phyloP scores from a whole-genome alignment of 1,140 invertebrate genomes.

The Atta texana region DNA sequence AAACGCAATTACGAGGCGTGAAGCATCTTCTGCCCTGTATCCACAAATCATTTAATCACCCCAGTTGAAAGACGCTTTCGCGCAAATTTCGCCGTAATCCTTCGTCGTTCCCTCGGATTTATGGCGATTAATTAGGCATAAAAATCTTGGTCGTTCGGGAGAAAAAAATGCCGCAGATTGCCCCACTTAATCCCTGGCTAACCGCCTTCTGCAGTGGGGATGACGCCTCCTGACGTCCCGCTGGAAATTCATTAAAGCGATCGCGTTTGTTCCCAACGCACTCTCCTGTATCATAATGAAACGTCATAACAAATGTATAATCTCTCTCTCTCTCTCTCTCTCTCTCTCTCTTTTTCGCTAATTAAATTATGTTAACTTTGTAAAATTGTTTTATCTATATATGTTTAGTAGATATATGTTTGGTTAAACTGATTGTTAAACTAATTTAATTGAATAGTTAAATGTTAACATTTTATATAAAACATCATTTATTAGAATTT shows the following conservation, averaged over 20 bases:
- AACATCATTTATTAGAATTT: neutral
- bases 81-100: conserved; percentile 79
- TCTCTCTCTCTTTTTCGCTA: neutral
- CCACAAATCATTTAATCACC: conserved; percentile 76
- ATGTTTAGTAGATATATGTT: neutral
- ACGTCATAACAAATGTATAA: conserved; percentile 81
- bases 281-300: conserved; percentile 79
- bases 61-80: conserved; percentile 72
- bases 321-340: neutral
- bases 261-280: conserved; percentile 79
- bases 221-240: conserved; percentile 83
- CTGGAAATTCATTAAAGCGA: conserved; percentile 84
- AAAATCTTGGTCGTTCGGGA: conserved; percentile 78
- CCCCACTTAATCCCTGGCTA: conserved; percentile 82
- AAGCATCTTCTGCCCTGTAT: conserved; percentile 69
- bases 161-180: conserved; percentile 84
- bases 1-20: conserved; percentile 72
- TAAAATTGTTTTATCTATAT: conserved; percentile 4
- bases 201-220: conserved; percentile 76
- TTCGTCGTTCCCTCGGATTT: conserved; percentile 79
- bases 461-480: neutral
- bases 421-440: neutral
- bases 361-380: conserved; percentile 48
- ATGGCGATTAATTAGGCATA: conserved; percentile 85
- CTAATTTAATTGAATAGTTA: neutral